These are phyloP conservation scores for Drosophila busckii DNA, from an alignment of 1,140 invertebrate species.

Conservation along the genomic window DNA sequence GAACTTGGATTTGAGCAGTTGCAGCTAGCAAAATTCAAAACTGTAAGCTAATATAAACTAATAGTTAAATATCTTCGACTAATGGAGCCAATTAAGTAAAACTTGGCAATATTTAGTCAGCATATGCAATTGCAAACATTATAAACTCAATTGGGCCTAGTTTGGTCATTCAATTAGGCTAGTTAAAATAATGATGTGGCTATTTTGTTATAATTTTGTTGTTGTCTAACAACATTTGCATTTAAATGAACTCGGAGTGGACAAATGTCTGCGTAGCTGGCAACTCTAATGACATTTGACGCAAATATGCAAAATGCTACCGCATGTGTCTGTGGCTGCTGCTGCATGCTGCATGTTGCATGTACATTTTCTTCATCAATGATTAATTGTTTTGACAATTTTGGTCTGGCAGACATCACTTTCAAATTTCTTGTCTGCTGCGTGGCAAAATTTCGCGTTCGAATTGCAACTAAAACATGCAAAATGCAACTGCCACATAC, in stretches of 20 bases:
- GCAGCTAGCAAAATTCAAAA: too few species aligned
- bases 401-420: constrained; percentile 48
- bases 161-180: constrained; percentile 6
- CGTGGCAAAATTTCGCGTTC: constrained; percentile 30
- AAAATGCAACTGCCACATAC: constrained; percentile 3
- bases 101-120: constrained; percentile 6
- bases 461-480: too few species aligned
- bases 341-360: constrained; percentile 15
- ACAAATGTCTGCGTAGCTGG: constrained; percentile 15
- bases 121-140: constrained; percentile 8
- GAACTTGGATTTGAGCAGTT: too few species aligned
- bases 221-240: constrained; percentile 12
- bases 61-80: too few species aligned
- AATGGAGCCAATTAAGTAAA: constrained; percentile 20
- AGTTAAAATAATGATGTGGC: constrained; percentile 25
- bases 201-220: too few species aligned
- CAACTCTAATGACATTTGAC: constrained; percentile 50
- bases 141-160: neutral
- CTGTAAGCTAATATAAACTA: too few species aligned
- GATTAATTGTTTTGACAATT: constrained; percentile 77
- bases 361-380: constrained; percentile 73
- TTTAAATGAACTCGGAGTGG: constrained; percentile 17
- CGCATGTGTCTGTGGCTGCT: neutral
- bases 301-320: constrained; percentile 38
- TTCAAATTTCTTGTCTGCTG: constrained; percentile 34